These are phyloP conservation scores for Synanthedon formicaeformis DNA, from an alignment of 2,888 invertebrate species.

Conservation along the genomic window DNA sequence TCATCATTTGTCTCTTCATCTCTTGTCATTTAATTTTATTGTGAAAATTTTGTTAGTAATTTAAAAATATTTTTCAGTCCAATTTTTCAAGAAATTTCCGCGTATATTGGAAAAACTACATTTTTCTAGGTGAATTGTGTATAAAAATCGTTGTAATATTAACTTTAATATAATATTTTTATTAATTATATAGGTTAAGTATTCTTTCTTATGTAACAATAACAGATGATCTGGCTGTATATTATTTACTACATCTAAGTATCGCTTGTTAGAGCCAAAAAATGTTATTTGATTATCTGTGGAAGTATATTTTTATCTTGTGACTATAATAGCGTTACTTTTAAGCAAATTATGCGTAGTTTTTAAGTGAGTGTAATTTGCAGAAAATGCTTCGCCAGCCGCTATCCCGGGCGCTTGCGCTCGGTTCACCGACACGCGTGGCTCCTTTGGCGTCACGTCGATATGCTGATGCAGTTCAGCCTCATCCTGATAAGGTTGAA, in stretches of 20 bases:
- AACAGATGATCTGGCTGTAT: conserved; percentile 31
- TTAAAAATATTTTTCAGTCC: conserved; percentile 25
- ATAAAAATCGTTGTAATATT: not conserved
- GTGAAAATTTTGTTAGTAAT: not conserved
- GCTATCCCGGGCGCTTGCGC: conserved; percentile 75
- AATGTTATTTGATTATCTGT: not conserved
- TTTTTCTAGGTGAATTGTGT: conserved; percentile 4
- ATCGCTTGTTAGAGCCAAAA: not conserved
- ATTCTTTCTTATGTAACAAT: conserved; percentile 64
- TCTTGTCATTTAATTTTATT: not conserved
- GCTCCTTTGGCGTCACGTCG: conserved; percentile 54
- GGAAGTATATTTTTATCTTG: not conserved
- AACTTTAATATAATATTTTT: not conserved
- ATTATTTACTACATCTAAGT: not conserved
- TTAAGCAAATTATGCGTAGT: conserved; percentile 7
- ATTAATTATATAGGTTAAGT: conserved; percentile 49
- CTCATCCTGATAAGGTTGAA: conserved; percentile 84
- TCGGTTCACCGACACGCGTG: conserved; percentile 48
- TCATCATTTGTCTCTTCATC: not conserved
- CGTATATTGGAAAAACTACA: conserved; percentile 14
- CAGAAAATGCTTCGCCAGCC: conserved; percentile 82
- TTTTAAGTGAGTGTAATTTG: conserved; percentile 18
- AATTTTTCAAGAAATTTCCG: conserved; percentile 24
- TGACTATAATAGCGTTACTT: not conserved
- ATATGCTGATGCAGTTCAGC: conserved; percentile 57